These are phyloP conservation scores for Empidonax traillii DNA, from an alignment of 2,113 vertebrate species.

Conservation along the genomic window DNA sequence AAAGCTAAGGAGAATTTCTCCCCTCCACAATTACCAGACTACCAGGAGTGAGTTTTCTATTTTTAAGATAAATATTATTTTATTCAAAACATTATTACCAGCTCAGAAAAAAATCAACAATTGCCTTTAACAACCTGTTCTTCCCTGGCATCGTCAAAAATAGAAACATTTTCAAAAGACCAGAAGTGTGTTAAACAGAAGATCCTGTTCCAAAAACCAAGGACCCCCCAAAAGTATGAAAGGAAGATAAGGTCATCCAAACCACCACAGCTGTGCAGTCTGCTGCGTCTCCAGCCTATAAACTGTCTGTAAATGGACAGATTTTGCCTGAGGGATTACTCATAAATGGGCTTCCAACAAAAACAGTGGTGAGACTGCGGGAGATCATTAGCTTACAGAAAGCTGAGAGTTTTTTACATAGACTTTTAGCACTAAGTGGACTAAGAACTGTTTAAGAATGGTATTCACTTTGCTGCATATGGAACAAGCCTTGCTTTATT, in stretches of 20 bases:
- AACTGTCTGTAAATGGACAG: not conserved
- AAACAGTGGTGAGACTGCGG: not conserved
- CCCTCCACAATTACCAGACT: not conserved
- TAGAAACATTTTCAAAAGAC: not conserved
- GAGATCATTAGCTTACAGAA: not conserved
- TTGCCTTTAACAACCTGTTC: not conserved
- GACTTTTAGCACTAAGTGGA: not conserved
- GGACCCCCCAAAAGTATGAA: not conserved
- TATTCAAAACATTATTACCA: not conserved
- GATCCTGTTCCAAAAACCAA: not conserved
- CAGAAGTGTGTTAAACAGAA: not conserved
- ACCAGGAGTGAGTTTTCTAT: not conserved
- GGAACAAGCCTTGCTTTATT: conserved; percentile 48
- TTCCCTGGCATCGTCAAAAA: not conserved
- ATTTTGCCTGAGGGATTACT: conserved; percentile 20
- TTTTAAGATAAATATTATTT: not conserved
- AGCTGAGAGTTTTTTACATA: not conserved
- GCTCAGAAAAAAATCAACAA: not conserved
- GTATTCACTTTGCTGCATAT: not conserved
- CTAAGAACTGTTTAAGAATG: not conserved
- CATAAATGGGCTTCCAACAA: conserved; percentile 19
- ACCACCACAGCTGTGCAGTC: not conserved
- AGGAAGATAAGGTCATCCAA: not conserved
- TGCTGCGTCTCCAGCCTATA: not conserved
- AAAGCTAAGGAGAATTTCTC: not conserved